Conservation (phyloP, 2,888 invertebrate species). For the Melinopterus prodromus region DNA sequence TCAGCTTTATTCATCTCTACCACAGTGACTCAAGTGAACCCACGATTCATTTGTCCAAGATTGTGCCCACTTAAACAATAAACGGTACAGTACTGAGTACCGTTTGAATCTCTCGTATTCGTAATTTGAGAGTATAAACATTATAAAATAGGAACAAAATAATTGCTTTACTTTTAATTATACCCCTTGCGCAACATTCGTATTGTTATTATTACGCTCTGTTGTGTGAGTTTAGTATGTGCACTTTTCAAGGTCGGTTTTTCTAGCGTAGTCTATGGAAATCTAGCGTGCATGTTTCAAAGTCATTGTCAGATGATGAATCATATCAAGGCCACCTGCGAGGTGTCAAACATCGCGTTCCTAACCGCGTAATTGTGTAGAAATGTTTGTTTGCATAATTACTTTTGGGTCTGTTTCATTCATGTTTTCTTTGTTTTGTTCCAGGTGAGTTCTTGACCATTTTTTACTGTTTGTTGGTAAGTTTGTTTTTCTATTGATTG, state of each 20-base stretch:
- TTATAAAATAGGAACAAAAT: not conserved
- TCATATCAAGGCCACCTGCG: not conserved
- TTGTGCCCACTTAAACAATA: not conserved
- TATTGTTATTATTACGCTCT: not conserved
- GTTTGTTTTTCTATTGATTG: too few species aligned
- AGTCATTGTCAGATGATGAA: not conserved
- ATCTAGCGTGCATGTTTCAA: not conserved
- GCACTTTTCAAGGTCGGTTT: not conserved
- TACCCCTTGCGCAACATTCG: not conserved
- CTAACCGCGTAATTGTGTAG: not conserved
- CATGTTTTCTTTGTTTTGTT: not conserved
- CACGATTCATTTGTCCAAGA: not conserved
- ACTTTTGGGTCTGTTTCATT: not conserved
- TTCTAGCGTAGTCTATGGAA: not conserved
- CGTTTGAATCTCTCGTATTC: not conserved
- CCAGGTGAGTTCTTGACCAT: too few species aligned
- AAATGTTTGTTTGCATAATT: not conserved
- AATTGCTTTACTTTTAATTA: not conserved
- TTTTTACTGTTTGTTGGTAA: too few species aligned
- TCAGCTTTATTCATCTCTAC: not conserved
- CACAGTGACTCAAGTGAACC: not conserved
- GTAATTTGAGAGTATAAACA: not conserved
- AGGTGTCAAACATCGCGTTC: slow-evolving; percentile 4
- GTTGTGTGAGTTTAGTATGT: not conserved
- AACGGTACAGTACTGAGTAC: not conserved